Conservation (phyloP, 2,797 vertebrate species). For the Microtus obscurus region DNA sequence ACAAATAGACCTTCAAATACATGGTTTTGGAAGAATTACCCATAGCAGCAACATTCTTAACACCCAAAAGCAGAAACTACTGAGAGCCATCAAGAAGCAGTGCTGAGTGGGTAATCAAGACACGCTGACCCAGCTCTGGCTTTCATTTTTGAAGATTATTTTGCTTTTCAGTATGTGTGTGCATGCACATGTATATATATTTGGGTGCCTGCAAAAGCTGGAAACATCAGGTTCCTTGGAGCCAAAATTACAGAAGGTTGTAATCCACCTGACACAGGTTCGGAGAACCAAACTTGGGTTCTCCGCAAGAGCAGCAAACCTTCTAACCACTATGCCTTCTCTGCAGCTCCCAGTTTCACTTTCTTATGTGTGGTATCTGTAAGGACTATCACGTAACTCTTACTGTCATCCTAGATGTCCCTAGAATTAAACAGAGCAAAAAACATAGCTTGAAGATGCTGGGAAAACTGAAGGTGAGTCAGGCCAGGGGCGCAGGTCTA, state of each 20-base stretch:
- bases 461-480: background rate
- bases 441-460: background rate
- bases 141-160: background rate
- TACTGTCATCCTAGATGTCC: background rate
- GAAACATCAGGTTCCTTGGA: background rate
- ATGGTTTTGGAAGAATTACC: background rate
- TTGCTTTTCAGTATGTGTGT: background rate
- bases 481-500: background rate
- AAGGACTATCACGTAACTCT: background rate
- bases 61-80: background rate
- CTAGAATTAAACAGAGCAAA: background rate
- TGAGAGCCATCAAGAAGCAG: background rate
- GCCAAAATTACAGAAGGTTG: background rate
- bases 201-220: background rate
- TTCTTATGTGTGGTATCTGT: background rate
- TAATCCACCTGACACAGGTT: background rate
- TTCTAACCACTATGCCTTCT: background rate
- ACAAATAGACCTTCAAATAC: background rate
- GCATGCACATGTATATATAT: background rate
- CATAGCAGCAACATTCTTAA: background rate
- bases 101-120: background rate
- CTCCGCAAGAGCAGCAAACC: background rate
- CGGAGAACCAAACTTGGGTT: background rate
- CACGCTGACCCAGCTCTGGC: background rate
- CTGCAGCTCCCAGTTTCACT: background rate